A percentile compares a stretch with the other conserved stretches of the same genome.
Conservation (phyloP, 1,140 invertebrate species). For the Cyclina sinensis region DNA sequence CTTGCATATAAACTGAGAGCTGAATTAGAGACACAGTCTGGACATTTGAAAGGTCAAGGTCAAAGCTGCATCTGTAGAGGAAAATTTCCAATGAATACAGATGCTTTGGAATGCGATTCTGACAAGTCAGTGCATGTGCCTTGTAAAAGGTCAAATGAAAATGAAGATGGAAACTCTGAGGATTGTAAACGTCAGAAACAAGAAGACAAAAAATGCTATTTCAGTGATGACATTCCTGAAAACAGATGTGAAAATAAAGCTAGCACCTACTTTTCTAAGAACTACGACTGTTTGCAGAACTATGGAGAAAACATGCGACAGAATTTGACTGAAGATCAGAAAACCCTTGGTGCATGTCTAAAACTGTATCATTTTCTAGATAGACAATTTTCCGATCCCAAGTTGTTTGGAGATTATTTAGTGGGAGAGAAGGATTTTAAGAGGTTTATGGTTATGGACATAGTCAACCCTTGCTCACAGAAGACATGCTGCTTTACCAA, state of each 20-base stretch:
- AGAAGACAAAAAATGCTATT: neutral
- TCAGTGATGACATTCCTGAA: neutral
- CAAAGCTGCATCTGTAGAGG: neutral
- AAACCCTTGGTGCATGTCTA: constrained; percentile 69
- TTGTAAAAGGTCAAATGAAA: neutral
- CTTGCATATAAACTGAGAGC: constrained; percentile 59
- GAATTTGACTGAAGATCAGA: constrained; percentile 68
- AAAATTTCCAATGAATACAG: neutral
- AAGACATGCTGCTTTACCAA: constrained; percentile 97
- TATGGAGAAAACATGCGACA: constrained; percentile 78
- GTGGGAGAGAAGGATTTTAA: constrained; percentile 91
- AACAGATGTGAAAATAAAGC: neutral
- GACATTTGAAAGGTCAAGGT: neutral
- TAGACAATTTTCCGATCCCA: constrained; percentile 23
- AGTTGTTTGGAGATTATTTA: constrained; percentile 87
- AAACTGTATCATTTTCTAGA: constrained; percentile 79
- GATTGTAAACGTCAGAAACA: constrained; percentile 7
- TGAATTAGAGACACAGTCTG: neutral
- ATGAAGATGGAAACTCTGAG: neutral
- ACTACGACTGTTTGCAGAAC: constrained; percentile 36
- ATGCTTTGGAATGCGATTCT: neutral
- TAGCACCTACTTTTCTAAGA: neutral
- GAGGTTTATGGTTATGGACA: constrained; percentile 92
- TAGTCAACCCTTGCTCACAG: constrained; percentile 90
- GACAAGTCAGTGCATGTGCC: neutral